phyloP scores from a whole-genome alignment of 2,797 vertebrate genomes.

The Heliangelus exortis region DNA sequence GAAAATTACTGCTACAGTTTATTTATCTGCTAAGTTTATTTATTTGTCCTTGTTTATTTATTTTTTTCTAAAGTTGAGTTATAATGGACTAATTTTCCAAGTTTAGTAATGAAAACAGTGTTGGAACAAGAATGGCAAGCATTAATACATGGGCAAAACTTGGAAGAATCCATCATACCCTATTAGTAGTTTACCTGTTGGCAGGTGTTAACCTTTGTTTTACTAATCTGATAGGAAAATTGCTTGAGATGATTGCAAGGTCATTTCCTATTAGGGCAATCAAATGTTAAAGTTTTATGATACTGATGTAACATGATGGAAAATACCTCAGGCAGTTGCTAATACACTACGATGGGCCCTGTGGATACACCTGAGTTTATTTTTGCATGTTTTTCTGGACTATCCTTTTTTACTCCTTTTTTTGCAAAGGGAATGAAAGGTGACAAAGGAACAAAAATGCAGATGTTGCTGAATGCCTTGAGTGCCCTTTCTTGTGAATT shows the following conservation, averaged over 20 bases:
- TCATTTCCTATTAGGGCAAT: conserved; percentile 52
- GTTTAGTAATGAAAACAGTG: conserved; percentile 28
- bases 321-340: conserved; percentile 44
- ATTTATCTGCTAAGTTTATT: too few species aligned
- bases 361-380: neutral
- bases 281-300: conserved; percentile 51
- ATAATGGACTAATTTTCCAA: neutral
- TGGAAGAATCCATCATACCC: conserved; percentile 25
- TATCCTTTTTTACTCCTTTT: neutral
- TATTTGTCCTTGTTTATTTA: neutral
- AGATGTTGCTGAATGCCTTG: neutral
- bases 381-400: conserved; percentile 19
- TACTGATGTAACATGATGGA: conserved; percentile 56
- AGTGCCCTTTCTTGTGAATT: neutral
- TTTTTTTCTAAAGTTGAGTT: conserved; percentile 26
- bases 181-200: conserved; percentile 44
- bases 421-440: neutral
- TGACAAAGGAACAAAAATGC: neutral
- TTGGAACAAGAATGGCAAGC: conserved; percentile 28
- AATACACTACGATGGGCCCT: conserved; percentile 13
- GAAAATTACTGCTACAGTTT: neutral
- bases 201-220: conserved; percentile 58
- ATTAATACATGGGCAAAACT: conserved; percentile 43
- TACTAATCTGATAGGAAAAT: conserved; percentile 67
- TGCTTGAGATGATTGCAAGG: conserved; percentile 60